Conservation (phyloP, 2,797 vertebrate genomes). For the Orestias chungarensis region DNA sequence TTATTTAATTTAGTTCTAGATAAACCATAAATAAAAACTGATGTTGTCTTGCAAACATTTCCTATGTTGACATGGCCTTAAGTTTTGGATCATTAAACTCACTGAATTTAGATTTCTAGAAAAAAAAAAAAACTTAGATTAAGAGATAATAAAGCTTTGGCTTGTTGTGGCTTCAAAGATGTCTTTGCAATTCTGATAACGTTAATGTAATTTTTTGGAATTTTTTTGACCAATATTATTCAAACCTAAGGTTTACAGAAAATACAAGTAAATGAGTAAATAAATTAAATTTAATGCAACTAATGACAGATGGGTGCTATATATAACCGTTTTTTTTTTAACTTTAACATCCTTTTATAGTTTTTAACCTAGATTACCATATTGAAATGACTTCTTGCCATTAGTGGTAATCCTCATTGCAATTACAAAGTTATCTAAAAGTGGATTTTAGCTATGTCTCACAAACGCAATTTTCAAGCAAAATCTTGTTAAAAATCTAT, state of each 20-base stretch:
- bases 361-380: background rate
- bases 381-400: background rate
- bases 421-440: background rate
- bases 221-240: background rate
- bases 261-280: background rate
- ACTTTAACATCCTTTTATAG: background rate
- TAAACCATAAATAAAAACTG: background rate
- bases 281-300: background rate
- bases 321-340: background rate
- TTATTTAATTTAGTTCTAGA: background rate
- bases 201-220: background rate
- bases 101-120: background rate
- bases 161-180: background rate
- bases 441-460: too few relatives aligned
- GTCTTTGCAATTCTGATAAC: background rate
- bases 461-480: background rate
- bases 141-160: background rate
- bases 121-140: background rate
- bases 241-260: background rate
- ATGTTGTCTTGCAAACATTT: background rate
- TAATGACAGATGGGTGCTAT: background rate
- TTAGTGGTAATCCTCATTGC: background rate
- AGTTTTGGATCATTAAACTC: background rate
- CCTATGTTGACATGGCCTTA: background rate
- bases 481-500: background rate